These are phyloP conservation scores for Brachionus rubens DNA, from an alignment of 1,140 invertebrate species.

Conservation along the genomic window DNA sequence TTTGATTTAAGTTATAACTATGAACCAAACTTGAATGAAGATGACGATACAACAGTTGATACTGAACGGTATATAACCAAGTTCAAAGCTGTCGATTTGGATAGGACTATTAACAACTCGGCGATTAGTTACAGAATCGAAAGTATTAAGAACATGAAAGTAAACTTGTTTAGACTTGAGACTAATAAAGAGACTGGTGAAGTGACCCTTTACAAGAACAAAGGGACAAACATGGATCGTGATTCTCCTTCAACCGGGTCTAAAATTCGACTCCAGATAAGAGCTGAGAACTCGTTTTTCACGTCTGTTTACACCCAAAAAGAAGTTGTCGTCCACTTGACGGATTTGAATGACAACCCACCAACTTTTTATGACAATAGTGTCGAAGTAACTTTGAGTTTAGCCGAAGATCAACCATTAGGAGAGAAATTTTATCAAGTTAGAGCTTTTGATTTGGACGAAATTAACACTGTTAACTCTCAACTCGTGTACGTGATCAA, in stretches of 20 bases:
- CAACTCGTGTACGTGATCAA: background rate
- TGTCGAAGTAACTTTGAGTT: background rate
- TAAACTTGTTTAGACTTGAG: background rate
- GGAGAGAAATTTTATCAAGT: slow-evolving; percentile 25
- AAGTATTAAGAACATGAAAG: background rate
- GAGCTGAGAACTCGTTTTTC: background rate
- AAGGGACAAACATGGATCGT: background rate
- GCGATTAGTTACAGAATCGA: background rate
- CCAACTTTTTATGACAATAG: background rate
- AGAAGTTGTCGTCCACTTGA: background rate
- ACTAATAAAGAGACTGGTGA: background rate
- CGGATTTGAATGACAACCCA: slow-evolving; percentile 42
- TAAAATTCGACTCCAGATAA: background rate
- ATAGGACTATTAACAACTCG: slow-evolving; percentile 1
- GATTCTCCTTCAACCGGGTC: slow-evolving; percentile 6
- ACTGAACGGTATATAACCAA: slow-evolving; percentile 25
- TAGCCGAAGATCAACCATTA: background rate
- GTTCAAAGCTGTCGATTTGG: slow-evolving; percentile 41
- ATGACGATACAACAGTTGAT: slow-evolving; percentile 6
- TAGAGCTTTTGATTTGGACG: slow-evolving; percentile 23
- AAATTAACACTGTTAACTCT: background rate
- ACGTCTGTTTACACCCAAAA: background rate
- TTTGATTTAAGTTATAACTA: slow-evolving; percentile 36
- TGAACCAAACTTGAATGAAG: slow-evolving; percentile 32
- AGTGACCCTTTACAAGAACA: background rate